Percentiles rank a stretch among this genome's conserved stretches.
Evolutionary conservation across 2,113 vertebrate species (phyloP).

Genomic region (Xenopus laevis): DNA sequence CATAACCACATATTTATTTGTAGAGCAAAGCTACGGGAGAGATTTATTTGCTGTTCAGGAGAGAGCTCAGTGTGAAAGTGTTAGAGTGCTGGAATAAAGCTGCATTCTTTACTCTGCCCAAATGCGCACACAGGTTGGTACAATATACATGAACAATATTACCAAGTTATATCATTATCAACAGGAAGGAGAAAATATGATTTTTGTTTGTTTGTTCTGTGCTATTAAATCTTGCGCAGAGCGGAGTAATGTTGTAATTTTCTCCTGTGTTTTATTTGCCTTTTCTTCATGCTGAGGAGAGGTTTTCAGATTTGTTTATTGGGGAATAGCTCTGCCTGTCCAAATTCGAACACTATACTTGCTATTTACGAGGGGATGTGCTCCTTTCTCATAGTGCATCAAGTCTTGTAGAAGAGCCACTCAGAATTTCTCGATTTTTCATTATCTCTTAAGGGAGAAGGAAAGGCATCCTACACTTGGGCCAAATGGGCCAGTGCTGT

Average conservation of each 20-base stretch:
- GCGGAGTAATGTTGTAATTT: not conserved
- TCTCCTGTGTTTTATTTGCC: not conserved
- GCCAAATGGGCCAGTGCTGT: no score
- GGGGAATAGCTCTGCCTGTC: no score
- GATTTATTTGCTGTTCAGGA: not conserved
- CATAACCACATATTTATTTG: conserved; percentile 12
- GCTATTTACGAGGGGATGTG: no score
- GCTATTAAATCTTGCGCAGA: not conserved
- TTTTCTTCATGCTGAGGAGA: no score
- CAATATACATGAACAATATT: not conserved
- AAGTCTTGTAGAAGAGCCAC: no score
- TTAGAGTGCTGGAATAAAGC: not conserved
- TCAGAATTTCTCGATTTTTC: no score
- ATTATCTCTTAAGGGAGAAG: no score
- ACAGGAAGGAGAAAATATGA: not conserved
- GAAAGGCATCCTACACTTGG: no score
- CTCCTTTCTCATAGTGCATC: no score
- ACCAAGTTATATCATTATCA: not conserved
- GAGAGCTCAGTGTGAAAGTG: not conserved
- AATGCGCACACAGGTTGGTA: not conserved
- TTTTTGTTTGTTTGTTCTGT: not conserved
- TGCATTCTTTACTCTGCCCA: not conserved
- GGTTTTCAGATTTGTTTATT: no score
- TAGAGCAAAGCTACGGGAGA: not conserved
- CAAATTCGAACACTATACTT: no score